Conservation (phyloP, 2,888 invertebrate species). For the Clostera curtula region DNA sequence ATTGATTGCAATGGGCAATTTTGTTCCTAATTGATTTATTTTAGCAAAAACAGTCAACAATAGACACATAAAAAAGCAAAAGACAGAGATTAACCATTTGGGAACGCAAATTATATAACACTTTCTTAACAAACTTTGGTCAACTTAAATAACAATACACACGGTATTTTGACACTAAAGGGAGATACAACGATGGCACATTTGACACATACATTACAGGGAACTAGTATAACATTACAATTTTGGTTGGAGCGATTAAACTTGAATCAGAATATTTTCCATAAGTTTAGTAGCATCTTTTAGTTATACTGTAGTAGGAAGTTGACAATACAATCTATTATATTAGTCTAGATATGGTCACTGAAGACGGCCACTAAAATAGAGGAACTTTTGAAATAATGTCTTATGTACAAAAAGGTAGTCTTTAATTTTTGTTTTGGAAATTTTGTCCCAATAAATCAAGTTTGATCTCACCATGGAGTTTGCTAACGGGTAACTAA, state of each 20-base stretch:
- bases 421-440: too few species aligned
- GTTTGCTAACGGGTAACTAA: conserved; percentile 11
- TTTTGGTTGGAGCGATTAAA: neutral
- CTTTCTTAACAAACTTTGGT: conserved; percentile 14
- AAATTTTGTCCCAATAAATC: conserved; percentile 3
- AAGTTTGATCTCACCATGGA: conserved; percentile 10
- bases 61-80: conserved; percentile 16
- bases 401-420: too few species aligned
- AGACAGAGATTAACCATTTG: conserved; percentile 19
- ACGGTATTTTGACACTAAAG: conserved; percentile 9
- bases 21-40: too few species aligned
- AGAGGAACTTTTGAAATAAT: too few species aligned
- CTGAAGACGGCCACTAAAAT: too few species aligned
- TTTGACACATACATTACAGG: neutral
- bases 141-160: conserved; percentile 11
- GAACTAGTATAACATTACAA: neutral
- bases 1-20: too few species aligned
- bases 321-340: too few species aligned
- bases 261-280: too few species aligned
- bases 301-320: too few species aligned
- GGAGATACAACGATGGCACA: neutral
- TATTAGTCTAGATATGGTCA: too few species aligned
- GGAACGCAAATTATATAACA: conserved; percentile 27
- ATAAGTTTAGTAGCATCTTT: too few species aligned
- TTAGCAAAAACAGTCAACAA: conserved; percentile 7